Base-by-base conservation (phyloP, 2,888 invertebrate genomes). In the Embidobia sp. region DNA sequence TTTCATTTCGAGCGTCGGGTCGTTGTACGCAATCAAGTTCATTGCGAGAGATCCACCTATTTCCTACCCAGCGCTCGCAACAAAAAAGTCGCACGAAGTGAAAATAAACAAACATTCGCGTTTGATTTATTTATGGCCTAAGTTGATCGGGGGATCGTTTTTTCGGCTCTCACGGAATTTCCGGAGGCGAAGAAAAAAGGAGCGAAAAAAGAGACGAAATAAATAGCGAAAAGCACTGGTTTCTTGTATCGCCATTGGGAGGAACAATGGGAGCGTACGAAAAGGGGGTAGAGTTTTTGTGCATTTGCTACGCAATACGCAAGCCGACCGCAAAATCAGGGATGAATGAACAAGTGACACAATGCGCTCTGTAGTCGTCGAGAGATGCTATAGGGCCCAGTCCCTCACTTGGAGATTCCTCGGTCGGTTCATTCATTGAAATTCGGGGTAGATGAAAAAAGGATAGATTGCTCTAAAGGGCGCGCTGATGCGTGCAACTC, bases 311-410 rank as follows among this genome's bases (percentile, higher is more conserved):
- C 88, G 89, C 89, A 88, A 88, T 85, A 88, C 88, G 88, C 89
- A 89, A 88, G 87, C 87, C 88, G 81, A 88, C 89, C 89, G 86
- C 89, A 89, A 89, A 89, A 89, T 89, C 89, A 85, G 86, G 83
- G 84, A 85, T 87, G 86, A 88, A 88, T 85, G 87, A 87, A 87
- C 83, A 87, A 88, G 83, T 87, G 88, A 88, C 77, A 77, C 77
- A 77, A 77, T 77, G 77, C 77, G 74, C 40, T 66, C 69, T 31
- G 70, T 55, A 75, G 79, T 66, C 70, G 74, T 67, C 80, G 70
- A 66, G 69, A n/a, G 79, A 76, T 51, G 70, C 48, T 66, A 75
- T 70, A 69, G 73, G 74, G 55, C 77, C 74, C 72, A 57, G 75
- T 75, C 76, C 57, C 69, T 79, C 64, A 59, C 57, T 63, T 77